These are phyloP conservation scores for Agrotis exclamationis DNA, from an alignment of 2,888 invertebrate genomes.

Conservation along the genomic window DNA sequence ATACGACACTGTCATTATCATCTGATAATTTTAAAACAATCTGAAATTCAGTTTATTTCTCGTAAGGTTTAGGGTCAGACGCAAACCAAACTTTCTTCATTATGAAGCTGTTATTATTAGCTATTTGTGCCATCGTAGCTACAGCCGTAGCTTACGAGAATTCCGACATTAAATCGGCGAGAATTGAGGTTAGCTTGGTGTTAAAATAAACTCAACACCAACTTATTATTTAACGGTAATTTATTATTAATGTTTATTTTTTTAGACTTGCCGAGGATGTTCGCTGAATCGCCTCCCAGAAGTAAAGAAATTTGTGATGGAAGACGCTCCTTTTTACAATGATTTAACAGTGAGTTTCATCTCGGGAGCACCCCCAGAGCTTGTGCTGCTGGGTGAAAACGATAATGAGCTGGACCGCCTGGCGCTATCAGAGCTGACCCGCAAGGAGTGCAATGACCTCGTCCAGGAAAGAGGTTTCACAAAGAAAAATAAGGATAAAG, in stretches of 20 bases:
- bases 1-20: too few species aligned
- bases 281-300: slow-evolving; percentile 92
- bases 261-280: slow-evolving; percentile 94
- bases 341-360: slow-evolving; percentile 93
- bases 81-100: slow-evolving; percentile 30
- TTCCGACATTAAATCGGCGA: slow-evolving; percentile 82
- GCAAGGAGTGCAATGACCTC: slow-evolving; percentile 93
- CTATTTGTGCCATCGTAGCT: slow-evolving; percentile 68
- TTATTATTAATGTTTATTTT: slow-evolving; percentile 41
- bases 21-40: too few species aligned
- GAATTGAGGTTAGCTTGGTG: slow-evolving; percentile 82
- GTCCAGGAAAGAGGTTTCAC: slow-evolving; percentile 91
- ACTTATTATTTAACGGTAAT: background rate
- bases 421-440: slow-evolving; percentile 89
- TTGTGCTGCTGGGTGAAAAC: slow-evolving; percentile 90
- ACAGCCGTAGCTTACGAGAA: slow-evolving; percentile 73
- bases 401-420: slow-evolving; percentile 93
- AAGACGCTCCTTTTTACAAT: slow-evolving; percentile 93
- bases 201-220: background rate
- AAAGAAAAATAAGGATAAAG: slow-evolving; percentile 83
- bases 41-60: slow-evolving; percentile 14
- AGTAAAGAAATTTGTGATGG: slow-evolving; percentile 92
- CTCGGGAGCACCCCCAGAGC: slow-evolving; percentile 92
- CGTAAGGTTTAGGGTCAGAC: slow-evolving; percentile 6
- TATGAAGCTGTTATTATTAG: slow-evolving; percentile 70